Base-by-base conservation (phyloP, 2,797 vertebrate species). In the Acestrorhynchus altus region DNA sequence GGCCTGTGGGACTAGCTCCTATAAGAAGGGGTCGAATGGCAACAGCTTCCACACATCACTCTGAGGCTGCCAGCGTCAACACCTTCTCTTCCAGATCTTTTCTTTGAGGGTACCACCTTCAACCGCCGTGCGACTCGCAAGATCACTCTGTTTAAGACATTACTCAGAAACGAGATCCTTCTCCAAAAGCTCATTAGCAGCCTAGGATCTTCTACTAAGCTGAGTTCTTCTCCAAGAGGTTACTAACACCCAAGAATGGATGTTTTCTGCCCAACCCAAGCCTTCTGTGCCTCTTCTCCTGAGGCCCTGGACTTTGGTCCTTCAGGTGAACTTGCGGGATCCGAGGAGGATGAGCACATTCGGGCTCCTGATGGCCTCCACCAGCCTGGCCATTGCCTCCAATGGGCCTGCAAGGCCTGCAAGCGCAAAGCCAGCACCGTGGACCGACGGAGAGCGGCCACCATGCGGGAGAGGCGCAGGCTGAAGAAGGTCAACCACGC, bases 391-490 rank as follows among this genome's bases (percentile, higher is more conserved):
- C 97, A 95, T 89, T 99, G 98, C 87, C 95, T 99, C 57, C 92
- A 96, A 88, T 99, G 98, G 98, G 98, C 98, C 87, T 99, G 98
- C 91, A 99, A 98, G 89, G 98, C 98, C 6, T 99, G 98, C 90
- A 99, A 98, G 86, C 95, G 96, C 79, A 97, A 96, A 86, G 92
- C 97, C 75, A 97, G 95, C 87, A 96, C 94, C 1, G 95, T 94
- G 88, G 98, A 99, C 89, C 92, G 98, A 56, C 85, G 98, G 44
- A 94, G 96, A 86, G 98, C 98, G 0, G 98, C 98, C 90, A 99
- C 98, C 63, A 97, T 99, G 97, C 94, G 98, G 0, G 98, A 99
- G 88, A 94, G 98, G 44, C 94, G 98, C 65, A 91, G 98, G 65
- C 96, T 99, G 84, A 97, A 97, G 93, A 98, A 98, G 87, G 98